Evolutionary conservation across 2,113 vertebrate species (phyloP).

Genomic region (Typhlomys cinereus): DNA sequence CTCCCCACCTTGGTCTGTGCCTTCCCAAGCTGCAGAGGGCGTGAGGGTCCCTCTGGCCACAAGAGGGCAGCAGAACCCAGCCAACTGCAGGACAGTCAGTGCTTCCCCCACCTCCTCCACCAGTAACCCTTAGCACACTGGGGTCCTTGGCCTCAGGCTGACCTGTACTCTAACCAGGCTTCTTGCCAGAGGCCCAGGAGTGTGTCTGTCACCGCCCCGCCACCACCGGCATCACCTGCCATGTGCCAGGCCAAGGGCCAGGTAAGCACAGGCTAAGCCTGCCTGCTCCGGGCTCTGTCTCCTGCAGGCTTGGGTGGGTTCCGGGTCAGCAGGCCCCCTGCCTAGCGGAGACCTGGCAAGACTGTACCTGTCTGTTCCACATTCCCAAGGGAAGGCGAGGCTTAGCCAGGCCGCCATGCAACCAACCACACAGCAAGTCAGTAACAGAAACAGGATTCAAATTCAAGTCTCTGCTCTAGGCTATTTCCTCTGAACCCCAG

Average conservation of each 20-base stretch:
- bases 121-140: neutral
- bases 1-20: too few species aligned
- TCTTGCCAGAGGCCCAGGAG: neutral
- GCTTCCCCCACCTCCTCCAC: too few species aligned
- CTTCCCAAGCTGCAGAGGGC: accelerated
- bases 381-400: neutral
- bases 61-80: constrained; percentile 70
- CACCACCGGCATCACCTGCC: neutral
- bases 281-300: neutral
- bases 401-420: neutral
- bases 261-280: neutral
- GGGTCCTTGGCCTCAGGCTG: accelerated
- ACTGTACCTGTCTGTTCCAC: neutral
- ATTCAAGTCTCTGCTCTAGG: neutral
- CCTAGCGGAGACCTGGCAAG: neutral
- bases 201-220: neutral
- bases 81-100: neutral
- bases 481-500: neutral
- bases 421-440: neutral
- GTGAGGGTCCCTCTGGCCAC: neutral
- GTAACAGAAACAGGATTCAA: neutral
- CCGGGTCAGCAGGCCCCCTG: neutral
- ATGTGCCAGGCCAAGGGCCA: neutral
- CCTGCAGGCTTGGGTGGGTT: neutral
- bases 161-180: neutral